Evolutionary conservation across 2,797 vertebrate species (phyloP).

Genomic region (Pristis pectinata): DNA sequence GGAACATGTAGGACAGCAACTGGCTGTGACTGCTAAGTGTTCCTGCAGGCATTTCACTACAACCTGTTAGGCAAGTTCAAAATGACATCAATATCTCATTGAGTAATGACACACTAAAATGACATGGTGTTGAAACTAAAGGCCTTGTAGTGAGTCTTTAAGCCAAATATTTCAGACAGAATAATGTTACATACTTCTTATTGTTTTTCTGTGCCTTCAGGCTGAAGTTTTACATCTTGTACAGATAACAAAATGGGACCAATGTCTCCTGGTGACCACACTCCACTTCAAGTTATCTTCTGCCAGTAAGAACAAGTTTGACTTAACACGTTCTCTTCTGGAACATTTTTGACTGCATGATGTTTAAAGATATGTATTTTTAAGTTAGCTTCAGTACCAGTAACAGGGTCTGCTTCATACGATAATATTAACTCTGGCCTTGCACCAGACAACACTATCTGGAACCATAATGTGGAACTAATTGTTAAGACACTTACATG

Average conservation of each 20-base stretch:
- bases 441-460: neutral
- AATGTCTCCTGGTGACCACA: neutral
- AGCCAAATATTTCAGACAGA: conserved; percentile 34
- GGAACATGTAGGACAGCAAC: neutral
- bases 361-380: neutral
- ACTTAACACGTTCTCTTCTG: neutral
- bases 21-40: neutral
- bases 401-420: neutral
- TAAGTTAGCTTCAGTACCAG: neutral
- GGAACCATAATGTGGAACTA: neutral
- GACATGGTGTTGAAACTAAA: conserved; percentile 32
- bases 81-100: conserved; percentile 18
- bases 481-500: neutral
- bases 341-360: neutral
- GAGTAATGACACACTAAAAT: conserved; percentile 23
- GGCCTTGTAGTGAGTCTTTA: conserved; percentile 14
- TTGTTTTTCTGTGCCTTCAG: conserved; percentile 35
- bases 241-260: conserved; percentile 27
- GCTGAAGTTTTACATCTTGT: conserved; percentile 26
- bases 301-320: neutral
- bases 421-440: neutral
- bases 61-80: conserved; percentile 28
- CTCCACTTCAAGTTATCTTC: neutral
- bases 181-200: conserved; percentile 28
- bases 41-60: neutral